Evolutionary conservation across 2,888 invertebrate species (phyloP).

Genomic region (Apantesis nais): DNA sequence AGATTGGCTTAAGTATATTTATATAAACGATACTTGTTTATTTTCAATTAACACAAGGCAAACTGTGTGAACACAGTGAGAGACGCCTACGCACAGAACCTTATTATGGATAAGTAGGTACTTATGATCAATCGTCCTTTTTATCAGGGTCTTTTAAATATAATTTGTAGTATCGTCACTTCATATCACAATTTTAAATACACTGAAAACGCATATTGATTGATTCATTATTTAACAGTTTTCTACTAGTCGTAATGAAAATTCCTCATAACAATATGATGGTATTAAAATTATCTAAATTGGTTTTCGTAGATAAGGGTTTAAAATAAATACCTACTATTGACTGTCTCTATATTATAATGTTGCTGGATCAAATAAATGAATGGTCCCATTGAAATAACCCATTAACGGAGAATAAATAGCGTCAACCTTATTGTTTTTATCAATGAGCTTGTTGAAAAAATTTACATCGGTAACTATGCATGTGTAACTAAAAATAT

Average conservation of each 20-base stretch:
- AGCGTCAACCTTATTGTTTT: conserved; percentile 1
- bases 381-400: neutral
- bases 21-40: conserved; percentile 17
- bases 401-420: neutral
- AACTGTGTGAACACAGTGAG: conserved; percentile 55
- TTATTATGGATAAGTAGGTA: conserved; percentile 54
- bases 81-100: conserved; percentile 63
- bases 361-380: too few species aligned
- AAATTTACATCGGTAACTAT: neutral
- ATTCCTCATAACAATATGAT: neutral
- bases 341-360: too few species aligned
- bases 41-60: conserved; percentile 54
- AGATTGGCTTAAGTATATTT: conserved; percentile 3
- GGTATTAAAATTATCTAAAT: neutral
- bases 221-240: neutral
- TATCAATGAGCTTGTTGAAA: conserved; percentile 1
- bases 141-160: conserved; percentile 32
- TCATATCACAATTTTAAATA: too few species aligned
- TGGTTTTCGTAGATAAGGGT: neutral
- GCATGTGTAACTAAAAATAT: too few species aligned
- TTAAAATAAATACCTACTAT: too few species aligned
- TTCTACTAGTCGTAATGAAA: neutral
- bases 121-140: conserved; percentile 54
- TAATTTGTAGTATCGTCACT: neutral
- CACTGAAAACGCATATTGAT: neutral